A percentile compares a stretch with the other conserved stretches of the same genome.
Evolutionary conservation across 2,888 invertebrate species (phyloP).

Genomic region (Branchellion lobata): DNA sequence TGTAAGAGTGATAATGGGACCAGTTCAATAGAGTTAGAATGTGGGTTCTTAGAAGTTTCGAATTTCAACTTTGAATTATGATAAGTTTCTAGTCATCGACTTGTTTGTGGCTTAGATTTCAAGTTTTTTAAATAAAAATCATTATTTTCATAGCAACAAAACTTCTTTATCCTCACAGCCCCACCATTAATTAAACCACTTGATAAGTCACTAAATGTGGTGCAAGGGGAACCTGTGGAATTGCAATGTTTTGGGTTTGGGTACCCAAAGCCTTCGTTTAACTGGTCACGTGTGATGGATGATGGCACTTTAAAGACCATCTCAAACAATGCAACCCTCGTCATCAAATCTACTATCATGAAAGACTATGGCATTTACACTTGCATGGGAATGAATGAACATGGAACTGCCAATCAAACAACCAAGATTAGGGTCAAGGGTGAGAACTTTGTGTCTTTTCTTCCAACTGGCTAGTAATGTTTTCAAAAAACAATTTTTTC

Average conservation of each 20-base stretch:
- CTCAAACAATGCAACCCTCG: background rate
- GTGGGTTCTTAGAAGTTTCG: too few species aligned
- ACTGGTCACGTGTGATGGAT: slow-evolving; percentile 31
- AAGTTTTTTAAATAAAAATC: background rate
- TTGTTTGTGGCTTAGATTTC: background rate
- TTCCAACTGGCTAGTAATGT: too few species aligned
- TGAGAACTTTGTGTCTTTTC: too few species aligned
- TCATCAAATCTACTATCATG: slow-evolving; percentile 17
- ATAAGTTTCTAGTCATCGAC: background rate
- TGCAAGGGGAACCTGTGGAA: slow-evolving; percentile 27
- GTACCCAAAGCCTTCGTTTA: slow-evolving; percentile 13
- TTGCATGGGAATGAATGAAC: slow-evolving; percentile 28
- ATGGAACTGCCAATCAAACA: slow-evolving; percentile 1
- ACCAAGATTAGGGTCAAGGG: slow-evolving; percentile 45
- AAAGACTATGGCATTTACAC: slow-evolving; percentile 44
- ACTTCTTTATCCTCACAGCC: background rate
- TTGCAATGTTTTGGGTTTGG: slow-evolving; percentile 38
- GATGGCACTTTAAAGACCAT: slow-evolving; percentile 4
- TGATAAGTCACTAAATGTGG: slow-evolving; percentile 43
- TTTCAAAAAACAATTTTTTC: too few species aligned
- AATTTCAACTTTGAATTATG: background rate
- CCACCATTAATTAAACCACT: slow-evolving; percentile 38
- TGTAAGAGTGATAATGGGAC: slow-evolving; percentile 3
- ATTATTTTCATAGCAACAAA: background rate
- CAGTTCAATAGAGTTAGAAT: slow-evolving; percentile 14